Conservation (phyloP, 2,888 invertebrate genomes). For the Pheosia tremula region DNA sequence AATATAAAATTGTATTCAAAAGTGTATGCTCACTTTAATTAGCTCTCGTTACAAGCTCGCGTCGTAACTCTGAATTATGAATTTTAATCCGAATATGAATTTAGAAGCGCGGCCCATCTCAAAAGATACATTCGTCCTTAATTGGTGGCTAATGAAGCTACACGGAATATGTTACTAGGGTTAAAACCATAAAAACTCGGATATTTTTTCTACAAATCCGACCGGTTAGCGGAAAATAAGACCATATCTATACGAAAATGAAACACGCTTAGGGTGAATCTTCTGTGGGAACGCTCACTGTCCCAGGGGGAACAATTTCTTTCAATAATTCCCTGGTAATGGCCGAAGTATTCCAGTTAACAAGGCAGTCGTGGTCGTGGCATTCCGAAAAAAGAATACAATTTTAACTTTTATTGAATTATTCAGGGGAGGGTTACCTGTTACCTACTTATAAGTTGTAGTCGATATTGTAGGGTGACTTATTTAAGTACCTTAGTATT, state of each 20-base stretch:
- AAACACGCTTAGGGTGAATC: conserved; percentile 26
- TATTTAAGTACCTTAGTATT: background rate
- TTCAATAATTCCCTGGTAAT: conserved; percentile 67
- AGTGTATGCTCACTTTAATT: conserved; percentile 24
- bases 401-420: conserved; percentile 60
- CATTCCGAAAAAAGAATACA: conserved; percentile 53
- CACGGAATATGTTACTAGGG: conserved; percentile 49
- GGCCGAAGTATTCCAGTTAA: conserved; percentile 69
- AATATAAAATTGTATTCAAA: conserved; percentile 7
- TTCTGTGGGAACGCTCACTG: conserved; percentile 19
- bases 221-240: conserved; percentile 26
- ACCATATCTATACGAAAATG: conserved; percentile 21
- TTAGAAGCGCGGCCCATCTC: conserved; percentile 32
- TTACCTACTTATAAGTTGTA: conserved; percentile 7
- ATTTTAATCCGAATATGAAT: conserved; percentile 37
- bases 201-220: conserved; percentile 41
- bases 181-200: conserved; percentile 54
- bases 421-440: conserved; percentile 37
- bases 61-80: conserved; percentile 39
- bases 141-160: conserved; percentile 62
- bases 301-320: conserved; percentile 58
- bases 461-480: background rate
- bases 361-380: conserved; percentile 57
- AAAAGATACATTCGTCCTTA: conserved; percentile 49
- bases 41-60: conserved; percentile 28